Evolutionary conservation across 2,888 invertebrate genomes (phyloP).

Genomic region (Sminthurides aquaticus): DNA sequence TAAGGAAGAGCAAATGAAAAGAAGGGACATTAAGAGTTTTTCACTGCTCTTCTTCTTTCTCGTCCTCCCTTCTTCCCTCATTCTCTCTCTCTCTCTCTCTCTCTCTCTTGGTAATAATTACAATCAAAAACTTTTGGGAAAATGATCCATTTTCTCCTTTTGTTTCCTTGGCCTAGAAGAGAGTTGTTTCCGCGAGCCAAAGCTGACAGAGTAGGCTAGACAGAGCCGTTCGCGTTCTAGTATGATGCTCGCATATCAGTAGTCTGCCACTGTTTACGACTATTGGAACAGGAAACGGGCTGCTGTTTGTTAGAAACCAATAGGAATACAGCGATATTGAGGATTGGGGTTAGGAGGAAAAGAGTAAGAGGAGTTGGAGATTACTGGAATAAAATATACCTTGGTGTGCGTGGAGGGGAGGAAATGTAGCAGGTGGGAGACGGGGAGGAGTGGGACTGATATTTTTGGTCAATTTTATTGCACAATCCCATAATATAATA

Average conservation of each 20-base stretch:
- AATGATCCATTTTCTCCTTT: constrained; percentile 19
- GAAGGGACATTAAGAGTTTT: not conserved
- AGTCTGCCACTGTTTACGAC: constrained; percentile 8
- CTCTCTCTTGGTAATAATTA: constrained; percentile 23
- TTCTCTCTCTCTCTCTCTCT: constrained; percentile 14
- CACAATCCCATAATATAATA: constrained; percentile 10
- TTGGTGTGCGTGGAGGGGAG: no score
- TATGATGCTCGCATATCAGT: no score
- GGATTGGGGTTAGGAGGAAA: no score
- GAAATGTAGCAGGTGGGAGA: constrained; percentile 13
- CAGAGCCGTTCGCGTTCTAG: no score
- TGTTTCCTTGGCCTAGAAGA: constrained; percentile 9
- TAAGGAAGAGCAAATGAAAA: not conserved
- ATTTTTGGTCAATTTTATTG: constrained; percentile 16
- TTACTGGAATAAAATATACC: no score
- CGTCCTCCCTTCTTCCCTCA: constrained; percentile 7
- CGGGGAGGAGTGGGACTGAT: not conserved
- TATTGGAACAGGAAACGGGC: not conserved
- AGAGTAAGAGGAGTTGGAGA: no score
- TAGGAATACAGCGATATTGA: no score
- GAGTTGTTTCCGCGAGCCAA: no score
- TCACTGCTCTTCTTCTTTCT: not conserved
- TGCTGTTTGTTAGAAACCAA: no score
- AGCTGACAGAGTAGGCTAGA: no score
- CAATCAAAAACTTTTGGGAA: constrained; percentile 22